Percentiles rank a stretch among this genome's conserved stretches.
phyloP scores from a whole-genome alignment of 2,888 invertebrate genomes.

The Melieria picta region DNA sequence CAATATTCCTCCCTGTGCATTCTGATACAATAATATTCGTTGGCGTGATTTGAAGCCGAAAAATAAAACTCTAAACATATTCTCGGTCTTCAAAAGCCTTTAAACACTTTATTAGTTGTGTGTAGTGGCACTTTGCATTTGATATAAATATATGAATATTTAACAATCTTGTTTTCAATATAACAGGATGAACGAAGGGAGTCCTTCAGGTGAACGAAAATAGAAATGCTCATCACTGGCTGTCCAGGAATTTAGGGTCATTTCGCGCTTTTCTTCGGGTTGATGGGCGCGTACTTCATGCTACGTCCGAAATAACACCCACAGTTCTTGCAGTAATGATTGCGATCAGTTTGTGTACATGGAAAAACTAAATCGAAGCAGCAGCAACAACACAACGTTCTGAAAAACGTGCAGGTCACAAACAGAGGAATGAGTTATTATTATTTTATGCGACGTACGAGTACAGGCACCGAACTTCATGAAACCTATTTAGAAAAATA shows the following conservation, averaged over 20 bases:
- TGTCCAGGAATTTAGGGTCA: background rate
- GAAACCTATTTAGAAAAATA: too few species aligned
- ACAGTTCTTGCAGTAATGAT: constrained; percentile 64
- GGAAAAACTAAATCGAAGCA: constrained; percentile 57
- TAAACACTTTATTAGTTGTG: too few species aligned
- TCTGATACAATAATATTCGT: too few species aligned
- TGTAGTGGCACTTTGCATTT: too few species aligned
- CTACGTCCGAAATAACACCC: constrained; percentile 63
- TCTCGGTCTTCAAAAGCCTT: too few species aligned
- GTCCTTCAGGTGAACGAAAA: background rate
- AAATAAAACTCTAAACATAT: too few species aligned
- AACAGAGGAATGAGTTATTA: background rate
- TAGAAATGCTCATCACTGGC: too few species aligned
- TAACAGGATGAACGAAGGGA: background rate
- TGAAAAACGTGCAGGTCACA: constrained; percentile 35
- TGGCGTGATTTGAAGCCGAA: too few species aligned
- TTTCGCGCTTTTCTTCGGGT: constrained; percentile 26
- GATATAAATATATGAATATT: too few species aligned
- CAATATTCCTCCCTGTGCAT: too few species aligned
- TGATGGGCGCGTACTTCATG: constrained; percentile 54
- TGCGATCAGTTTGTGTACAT: constrained; percentile 60
- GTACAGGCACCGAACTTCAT: background rate
- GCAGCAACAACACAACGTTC: constrained; percentile 57
- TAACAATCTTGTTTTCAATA: too few species aligned
- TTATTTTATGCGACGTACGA: background rate